Base-by-base conservation (phyloP, 2,888 invertebrate genomes). In the Cataglyphis livida region DNA sequence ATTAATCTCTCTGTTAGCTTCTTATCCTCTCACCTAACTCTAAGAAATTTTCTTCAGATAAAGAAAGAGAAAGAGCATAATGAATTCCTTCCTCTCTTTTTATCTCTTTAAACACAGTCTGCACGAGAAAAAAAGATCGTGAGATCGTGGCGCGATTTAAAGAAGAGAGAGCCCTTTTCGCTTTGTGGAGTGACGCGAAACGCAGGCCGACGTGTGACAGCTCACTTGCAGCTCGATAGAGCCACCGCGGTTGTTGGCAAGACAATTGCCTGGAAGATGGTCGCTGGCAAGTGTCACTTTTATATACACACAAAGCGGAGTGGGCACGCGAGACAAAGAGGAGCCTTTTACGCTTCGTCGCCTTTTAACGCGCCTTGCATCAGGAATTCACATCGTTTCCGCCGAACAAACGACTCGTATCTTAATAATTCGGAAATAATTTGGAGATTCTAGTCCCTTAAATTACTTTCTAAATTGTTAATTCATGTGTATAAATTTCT, bases 261-360 rank as follows among this genome's bases (percentile, higher is more conserved):
- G 82, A 90, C 85, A 90, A 90, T 88, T 84, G 85, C 76, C 65
- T 61, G 84, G 83, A 85, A 87, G 90, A 90, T 84, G 85, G 81
- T 84, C 81, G 73, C 65, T 84, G 86, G 90, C 89, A 86, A 89
- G 89, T 88, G 90, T 84, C 90, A 86, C 83, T 85, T 76, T 76
- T 81, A 76, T 74, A 64, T 79, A 76, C 71, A 79, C 78, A 85
- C 84, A 87, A 86, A 90, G 82, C 41, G 51, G 38, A 71, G 65
- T 25, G 44, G 15, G 21, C 71, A 12, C 12, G 61, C 44, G 71
- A 70, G 57, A 82, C 54, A 84, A 66, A 76, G 51, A 51, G 48
- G 61, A 38, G 62, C 44, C 18, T 25, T 59, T 44, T 44, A 59
- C 35, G 25, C 44, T 59, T 44, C 21, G 32, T 18, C 28, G 9